Percentiles rank a stretch among this genome's conserved stretches.
These are phyloP conservation scores for Heliconius aoede DNA, from an alignment of 2,888 invertebrate species.

Conservation along the genomic window DNA sequence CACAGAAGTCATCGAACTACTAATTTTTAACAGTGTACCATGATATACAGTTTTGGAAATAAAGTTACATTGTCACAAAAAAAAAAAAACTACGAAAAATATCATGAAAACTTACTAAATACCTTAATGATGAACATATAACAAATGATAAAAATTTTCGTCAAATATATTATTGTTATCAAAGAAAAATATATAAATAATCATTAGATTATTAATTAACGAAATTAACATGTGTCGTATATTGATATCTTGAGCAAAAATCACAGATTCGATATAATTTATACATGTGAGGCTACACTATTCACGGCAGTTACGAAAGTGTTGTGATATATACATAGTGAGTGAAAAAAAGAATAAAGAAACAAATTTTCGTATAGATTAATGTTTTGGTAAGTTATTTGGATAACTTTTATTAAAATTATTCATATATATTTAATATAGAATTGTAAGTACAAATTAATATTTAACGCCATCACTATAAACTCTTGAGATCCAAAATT, in stretches of 20 bases:
- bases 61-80: background rate
- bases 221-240: conserved; percentile 36
- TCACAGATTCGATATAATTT: conserved; percentile 37
- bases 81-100: background rate
- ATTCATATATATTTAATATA: too few relatives aligned
- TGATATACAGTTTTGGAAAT: background rate
- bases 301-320: conserved; percentile 20
- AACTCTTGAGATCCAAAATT: too few relatives aligned
- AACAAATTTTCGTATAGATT: background rate
- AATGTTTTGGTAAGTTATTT: conserved; percentile 18
- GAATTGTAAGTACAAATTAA: too few relatives aligned
- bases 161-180: background rate
- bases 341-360: background rate
- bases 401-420: background rate
- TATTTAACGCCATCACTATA: too few relatives aligned
- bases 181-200: conserved; percentile 29
- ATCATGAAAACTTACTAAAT: background rate
- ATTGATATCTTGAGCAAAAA: conserved; percentile 31
- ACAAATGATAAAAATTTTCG: background rate
- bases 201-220: conserved; percentile 39
- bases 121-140: background rate
- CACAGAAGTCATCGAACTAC: background rate
- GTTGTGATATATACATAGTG: conserved; percentile 18
- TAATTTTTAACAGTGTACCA: background rate
- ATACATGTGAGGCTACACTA: conserved; percentile 28